These are phyloP conservation scores for Endomychus coccineus DNA, from an alignment of 2,888 invertebrate species.

Conservation along the genomic window DNA sequence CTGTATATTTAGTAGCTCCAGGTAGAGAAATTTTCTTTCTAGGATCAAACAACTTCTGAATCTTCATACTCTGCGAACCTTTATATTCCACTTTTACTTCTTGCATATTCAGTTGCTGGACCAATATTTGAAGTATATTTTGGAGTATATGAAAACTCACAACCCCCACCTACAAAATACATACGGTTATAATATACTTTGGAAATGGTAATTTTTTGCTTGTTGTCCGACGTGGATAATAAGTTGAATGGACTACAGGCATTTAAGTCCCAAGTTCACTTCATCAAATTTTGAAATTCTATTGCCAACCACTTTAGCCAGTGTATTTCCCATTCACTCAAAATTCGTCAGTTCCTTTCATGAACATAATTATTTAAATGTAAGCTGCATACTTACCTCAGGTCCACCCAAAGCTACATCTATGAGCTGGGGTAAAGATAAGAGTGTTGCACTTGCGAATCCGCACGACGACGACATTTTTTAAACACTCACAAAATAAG, in stretches of 20 bases:
- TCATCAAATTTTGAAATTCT: no score
- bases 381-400: conserved; percentile 47
- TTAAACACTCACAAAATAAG: no score
- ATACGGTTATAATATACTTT: no score
- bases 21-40: conserved; percentile 33
- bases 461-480: no score
- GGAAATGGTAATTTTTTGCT: no score
- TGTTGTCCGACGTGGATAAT: background rate
- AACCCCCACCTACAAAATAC: conserved; percentile 55
- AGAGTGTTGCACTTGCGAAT: no score
- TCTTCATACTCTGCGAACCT: conserved; percentile 46
- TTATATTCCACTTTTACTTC: conserved; percentile 55
- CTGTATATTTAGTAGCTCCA: conserved; percentile 37
- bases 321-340: no score
- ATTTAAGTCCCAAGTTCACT: no score
- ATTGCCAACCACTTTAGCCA: no score
- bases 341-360: no score
- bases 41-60: conserved; percentile 43
- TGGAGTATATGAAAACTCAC: conserved; percentile 74
- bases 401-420: conserved; percentile 69
- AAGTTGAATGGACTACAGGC: background rate
- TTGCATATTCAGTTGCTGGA: conserved; percentile 51
- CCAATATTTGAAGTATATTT: conserved; percentile 60
- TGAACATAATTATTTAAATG: background rate
- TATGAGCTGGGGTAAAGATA: conserved; percentile 57